These are phyloP conservation scores for Hypolimnas misippus DNA, from an alignment of 2,888 invertebrate genomes.

Conservation along the genomic window DNA sequence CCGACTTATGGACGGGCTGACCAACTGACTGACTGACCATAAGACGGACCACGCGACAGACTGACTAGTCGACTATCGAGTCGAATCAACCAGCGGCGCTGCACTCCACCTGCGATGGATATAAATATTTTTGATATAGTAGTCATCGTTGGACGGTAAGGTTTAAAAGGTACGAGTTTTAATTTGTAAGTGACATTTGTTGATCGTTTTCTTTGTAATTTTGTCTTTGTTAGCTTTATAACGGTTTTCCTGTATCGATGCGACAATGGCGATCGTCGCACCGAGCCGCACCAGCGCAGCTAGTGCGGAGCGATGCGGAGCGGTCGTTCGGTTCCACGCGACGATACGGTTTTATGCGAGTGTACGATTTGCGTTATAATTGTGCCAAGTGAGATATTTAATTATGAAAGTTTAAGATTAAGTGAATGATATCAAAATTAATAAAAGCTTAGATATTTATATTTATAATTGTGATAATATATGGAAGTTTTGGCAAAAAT, in stretches of 20 bases:
- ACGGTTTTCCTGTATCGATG: slow-evolving; percentile 72
- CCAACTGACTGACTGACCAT: slow-evolving; percentile 27
- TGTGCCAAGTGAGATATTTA: slow-evolving; percentile 83
- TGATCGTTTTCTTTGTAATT: slow-evolving; percentile 82
- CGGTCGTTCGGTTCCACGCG: slow-evolving; percentile 47
- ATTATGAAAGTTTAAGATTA: slow-evolving; percentile 80
- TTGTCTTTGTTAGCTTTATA: slow-evolving; percentile 82
- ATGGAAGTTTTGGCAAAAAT: slow-evolving; percentile 79
- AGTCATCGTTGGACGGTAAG: slow-evolving; percentile 78
- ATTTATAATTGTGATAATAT: slow-evolving; percentile 82
- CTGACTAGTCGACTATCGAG: slow-evolving; percentile 23
- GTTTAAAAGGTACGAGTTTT: slow-evolving; percentile 75
- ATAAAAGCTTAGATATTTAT: slow-evolving; percentile 78
- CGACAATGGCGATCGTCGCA: slow-evolving; percentile 38
- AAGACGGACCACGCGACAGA: slow-evolving; percentile 21
- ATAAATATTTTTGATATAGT: slow-evolving; percentile 64
- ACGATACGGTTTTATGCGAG: slow-evolving; percentile 64
- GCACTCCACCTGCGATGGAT: slow-evolving; percentile 34
- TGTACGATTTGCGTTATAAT: slow-evolving; percentile 78
- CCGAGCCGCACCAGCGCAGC: slow-evolving; percentile 44
- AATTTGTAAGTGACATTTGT: slow-evolving; percentile 82
- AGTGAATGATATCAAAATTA: slow-evolving; percentile 82
- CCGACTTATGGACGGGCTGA: slow-evolving; percentile 19
- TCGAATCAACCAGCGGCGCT: slow-evolving; percentile 22
- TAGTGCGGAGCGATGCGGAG: slow-evolving; percentile 62